Evolutionary conservation across 2,113 vertebrate genomes (phyloP).

Genomic region (Rana temporaria): DNA sequence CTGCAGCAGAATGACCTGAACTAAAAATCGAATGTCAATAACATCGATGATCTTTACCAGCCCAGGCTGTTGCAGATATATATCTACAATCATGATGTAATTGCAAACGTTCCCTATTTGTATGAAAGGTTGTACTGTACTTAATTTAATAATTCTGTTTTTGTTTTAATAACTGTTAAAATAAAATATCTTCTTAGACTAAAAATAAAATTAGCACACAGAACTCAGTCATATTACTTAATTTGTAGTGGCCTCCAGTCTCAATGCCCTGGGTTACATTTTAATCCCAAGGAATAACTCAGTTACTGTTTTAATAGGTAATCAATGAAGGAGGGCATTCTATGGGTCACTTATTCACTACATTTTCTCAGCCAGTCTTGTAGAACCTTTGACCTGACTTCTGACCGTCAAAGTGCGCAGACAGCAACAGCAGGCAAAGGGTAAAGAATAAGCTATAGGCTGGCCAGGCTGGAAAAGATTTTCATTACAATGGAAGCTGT

Average conservation of each 20-base stretch:
- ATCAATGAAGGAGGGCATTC: constrained; percentile 67
- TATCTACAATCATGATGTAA: too few relatives aligned
- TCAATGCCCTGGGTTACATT: constrained; percentile 63
- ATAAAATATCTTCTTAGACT: too few relatives aligned
- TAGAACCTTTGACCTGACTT: constrained; percentile 69
- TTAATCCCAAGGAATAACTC: constrained; percentile 67
- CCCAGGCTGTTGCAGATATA: too few relatives aligned
- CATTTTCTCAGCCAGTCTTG: constrained; percentile 63
- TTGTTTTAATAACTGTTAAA: too few relatives aligned
- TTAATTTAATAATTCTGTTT: too few relatives aligned
- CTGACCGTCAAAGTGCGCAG: constrained; percentile 65
- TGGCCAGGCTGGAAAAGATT: constrained; percentile 66
- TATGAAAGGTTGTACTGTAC: too few relatives aligned
- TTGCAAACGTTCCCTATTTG: too few relatives aligned
- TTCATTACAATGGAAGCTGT: constrained; percentile 68
- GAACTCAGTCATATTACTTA: not conserved
- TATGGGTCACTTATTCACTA: constrained; percentile 68
- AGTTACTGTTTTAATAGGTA: constrained; percentile 67
- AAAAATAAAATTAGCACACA: too few relatives aligned
- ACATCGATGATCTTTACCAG: too few relatives aligned
- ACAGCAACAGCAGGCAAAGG: constrained; percentile 59
- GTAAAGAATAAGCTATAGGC: constrained; percentile 61
- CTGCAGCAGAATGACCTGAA: too few relatives aligned
- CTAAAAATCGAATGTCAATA: too few relatives aligned
- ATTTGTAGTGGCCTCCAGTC: constrained; percentile 56